Evolutionary conservation across 1,140 invertebrate species (phyloP), one percentile per base, ranked within the genome.

Genomic region (Drosophila equinoxialis): DNA sequence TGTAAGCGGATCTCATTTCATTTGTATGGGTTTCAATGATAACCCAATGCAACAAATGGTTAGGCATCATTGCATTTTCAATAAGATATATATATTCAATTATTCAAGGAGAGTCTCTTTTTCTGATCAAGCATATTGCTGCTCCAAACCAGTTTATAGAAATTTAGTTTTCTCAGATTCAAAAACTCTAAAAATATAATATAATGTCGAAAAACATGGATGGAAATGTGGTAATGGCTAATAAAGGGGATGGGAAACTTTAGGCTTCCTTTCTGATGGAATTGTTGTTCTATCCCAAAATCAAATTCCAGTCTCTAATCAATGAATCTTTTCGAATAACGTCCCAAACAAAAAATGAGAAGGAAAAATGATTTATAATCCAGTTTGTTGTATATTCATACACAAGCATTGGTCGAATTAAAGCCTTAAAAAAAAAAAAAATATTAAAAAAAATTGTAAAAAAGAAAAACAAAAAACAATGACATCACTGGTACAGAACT

Each of bases 11-110:
- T 74, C 72, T 54, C 58, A 17, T 14, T 35, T 74, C 67, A 37
- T 59, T 76, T 61, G 66, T 77, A 65, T 35, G 67, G 62, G 54
- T 77, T 77, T 77, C 59, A 61, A 39, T 10, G 30, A 69, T 48
- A 64, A 57, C n/a, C 58, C 45, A 76, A 60, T 58, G 63, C 33
- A 51, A 35, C 57, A 39, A 57, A 62, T 62, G 26, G 79, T 82
- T 64, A 61, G 42, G 79, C 79, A 65, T 57, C 26, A 78, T 60
- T 75, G 79, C n/a, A 10, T 14, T 51, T 45, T 59, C 7, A 35
- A 20, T 39, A 20, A 59, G 5, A 20, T 39, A 37, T 54, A 20
- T 39, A 37, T 54, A 41, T 54, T 11, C 55, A 63, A 3, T 23
- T 51, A 11, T 23, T 10, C 20, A 51, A 23, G 45, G 8, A 23